A percentile compares a stretch with the other conserved stretches of the same genome.
Conservation (phyloP, 2,888 invertebrate species). For the Nomada goodeniana region DNA sequence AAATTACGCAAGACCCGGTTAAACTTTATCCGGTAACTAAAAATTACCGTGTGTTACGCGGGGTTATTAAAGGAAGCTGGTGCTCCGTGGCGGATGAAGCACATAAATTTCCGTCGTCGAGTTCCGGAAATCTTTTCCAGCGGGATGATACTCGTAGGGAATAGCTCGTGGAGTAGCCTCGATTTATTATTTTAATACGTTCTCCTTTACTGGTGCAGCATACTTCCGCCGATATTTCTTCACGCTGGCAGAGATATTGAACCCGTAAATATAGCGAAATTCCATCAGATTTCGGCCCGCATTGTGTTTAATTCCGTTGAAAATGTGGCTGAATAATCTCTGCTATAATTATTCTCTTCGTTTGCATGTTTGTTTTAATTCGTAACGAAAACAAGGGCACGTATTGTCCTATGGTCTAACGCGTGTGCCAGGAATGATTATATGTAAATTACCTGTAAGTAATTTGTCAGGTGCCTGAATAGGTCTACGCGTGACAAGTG, state of each 20-base stretch:
- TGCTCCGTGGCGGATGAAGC: constrained; percentile 7
- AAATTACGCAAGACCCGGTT: constrained; percentile 34
- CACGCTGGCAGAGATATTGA: not conserved
- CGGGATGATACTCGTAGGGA: not conserved
- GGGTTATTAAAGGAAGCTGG: constrained; percentile 33
- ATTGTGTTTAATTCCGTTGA: no score
- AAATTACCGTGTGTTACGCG: constrained; percentile 46
- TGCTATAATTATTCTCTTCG: not conserved
- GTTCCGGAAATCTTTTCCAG: constrained; percentile 13
- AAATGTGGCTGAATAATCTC: not conserved
- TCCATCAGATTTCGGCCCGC: no score
- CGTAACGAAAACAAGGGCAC: not conserved
- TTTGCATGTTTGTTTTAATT: not conserved
- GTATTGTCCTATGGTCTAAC: no score
- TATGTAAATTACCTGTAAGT: no score
- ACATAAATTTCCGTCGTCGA: constrained; percentile 21
- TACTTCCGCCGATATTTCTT: not conserved
- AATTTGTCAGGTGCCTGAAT: no score
- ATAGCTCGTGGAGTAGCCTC: constrained; percentile 1
- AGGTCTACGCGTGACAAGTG: no score
- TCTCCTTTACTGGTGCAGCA: constrained; percentile 5
- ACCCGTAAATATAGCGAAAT: no score
- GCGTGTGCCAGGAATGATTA: no score
- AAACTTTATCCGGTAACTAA: constrained; percentile 42
- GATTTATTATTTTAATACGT: constrained; percentile 43